Conservation (phyloP, 2,888 invertebrate genomes). For the Melanchra persicariae region DNA sequence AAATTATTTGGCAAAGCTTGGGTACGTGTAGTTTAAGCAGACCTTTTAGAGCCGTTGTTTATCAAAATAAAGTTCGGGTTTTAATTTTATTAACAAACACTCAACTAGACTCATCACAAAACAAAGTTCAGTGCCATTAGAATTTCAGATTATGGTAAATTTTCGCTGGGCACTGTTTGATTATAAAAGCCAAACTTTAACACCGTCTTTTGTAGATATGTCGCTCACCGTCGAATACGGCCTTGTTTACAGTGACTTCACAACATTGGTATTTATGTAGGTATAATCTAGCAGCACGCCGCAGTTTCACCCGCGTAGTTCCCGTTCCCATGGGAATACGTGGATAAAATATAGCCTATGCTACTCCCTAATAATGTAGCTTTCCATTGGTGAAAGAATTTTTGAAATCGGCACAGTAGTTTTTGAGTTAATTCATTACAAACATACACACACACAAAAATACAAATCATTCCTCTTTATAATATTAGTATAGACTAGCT, state of each 20-base stretch:
- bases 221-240: not conserved
- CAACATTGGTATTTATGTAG: no score
- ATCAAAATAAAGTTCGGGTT: not conserved
- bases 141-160: not conserved
- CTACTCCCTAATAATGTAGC: no score
- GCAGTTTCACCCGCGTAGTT: no score
- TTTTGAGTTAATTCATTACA: no score
- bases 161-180: not conserved
- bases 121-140: not conserved
- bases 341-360: no score
- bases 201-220: not conserved
- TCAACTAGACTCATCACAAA: not conserved
- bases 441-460: no score
- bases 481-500: no score
- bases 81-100: conserved; percentile 1
- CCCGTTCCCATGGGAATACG: no score
- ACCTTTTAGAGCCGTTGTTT: not conserved
- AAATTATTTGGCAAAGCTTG: not conserved
- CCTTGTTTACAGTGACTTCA: not conserved
- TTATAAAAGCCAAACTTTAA: not conserved
- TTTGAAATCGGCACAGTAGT: no score
- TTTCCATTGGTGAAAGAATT: no score
- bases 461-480: no score
- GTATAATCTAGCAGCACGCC: no score
- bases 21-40: not conserved